phyloP scores from a whole-genome alignment of 1,140 invertebrate species.

The Parapsyche elsis region DNA sequence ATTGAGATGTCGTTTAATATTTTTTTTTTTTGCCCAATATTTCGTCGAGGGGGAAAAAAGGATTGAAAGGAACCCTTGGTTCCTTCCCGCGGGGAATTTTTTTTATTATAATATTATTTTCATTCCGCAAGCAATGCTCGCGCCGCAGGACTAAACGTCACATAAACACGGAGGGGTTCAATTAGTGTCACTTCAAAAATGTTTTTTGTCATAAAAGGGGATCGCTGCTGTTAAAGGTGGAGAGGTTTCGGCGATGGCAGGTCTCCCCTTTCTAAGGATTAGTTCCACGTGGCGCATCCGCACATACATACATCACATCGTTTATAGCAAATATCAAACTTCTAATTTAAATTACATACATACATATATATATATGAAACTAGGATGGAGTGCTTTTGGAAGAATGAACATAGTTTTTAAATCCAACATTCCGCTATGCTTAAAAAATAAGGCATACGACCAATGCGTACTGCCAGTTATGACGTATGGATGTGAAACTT shows the following conservation, averaged over 20 bases:
- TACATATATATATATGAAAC: too few relatives aligned
- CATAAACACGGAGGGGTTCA: conserved; percentile 46
- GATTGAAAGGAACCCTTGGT: conserved; percentile 1
- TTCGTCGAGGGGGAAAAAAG: background rate
- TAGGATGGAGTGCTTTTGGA: too few relatives aligned
- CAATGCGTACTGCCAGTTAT: too few relatives aligned
- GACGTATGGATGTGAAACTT: too few relatives aligned
- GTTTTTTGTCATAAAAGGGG: conserved; percentile 36
- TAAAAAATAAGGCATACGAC: too few relatives aligned
- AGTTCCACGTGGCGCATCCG: conserved; percentile 52
- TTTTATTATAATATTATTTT: background rate
- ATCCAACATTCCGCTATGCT: too few relatives aligned
- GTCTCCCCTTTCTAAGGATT: conserved; percentile 42
- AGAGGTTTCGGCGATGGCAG: background rate
- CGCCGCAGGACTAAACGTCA: conserved; percentile 23
- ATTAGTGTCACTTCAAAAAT: conserved; percentile 54
- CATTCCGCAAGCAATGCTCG: background rate
- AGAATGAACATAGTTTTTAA: too few relatives aligned
- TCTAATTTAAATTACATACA: background rate
- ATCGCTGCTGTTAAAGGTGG: conserved; percentile 11
- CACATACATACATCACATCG: conserved; percentile 42
- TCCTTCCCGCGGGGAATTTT: background rate
- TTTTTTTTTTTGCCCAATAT: background rate
- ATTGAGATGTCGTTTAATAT: background rate
- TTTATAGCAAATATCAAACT: background rate